Base-by-base conservation (phyloP, 2,113 vertebrate species). In the Albula glossodonta region DNA sequence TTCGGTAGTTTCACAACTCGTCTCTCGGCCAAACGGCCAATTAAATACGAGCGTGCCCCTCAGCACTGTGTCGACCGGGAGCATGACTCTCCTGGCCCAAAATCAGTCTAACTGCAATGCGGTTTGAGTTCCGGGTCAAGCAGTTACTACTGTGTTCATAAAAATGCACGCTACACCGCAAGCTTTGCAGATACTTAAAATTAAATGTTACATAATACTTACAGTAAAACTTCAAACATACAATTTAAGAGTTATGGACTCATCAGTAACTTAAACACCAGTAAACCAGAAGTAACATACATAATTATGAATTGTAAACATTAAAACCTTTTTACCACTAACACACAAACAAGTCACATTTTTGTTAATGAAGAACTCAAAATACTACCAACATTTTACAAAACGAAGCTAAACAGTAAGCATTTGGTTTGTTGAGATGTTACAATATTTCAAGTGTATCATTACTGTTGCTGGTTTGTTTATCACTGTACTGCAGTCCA, bases 1-100 rank as follows among this genome's bases (percentile, higher is more conserved):
- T 90, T 93, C 94, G 90, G 93, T 93, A 92, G 93, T 94, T 94
- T 94, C 93, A 94, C 93, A 93, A 93, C 91, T 92, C 93, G 93
- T 93, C 92, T 93, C 91, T 87, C 31, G 88, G 81, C 92, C 92
- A 84, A 74, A 74, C 90, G 92, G 91, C 92, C 93, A 93, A 91
- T 93, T 93, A 94, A 92, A 93, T 92, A 91, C 91, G 90, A 91
- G 91, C 91, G 90, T 93, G 93, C 92, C 91, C 94, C 92, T 93
- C 83, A 93, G 92, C 94, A 91, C 93, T 93, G 93, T 92, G 91
- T 93, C 93, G 92, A 51, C 53, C n/a, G 17, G 53, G n/a, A 63
- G 57, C 57, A 48, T 11, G 13, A 17, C 56, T 17, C 81, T 63
- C 12, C 48, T 63, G 31, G 53, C 41, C 53, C 3, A 12, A 9